A percentile compares a stretch with the other conserved stretches of the same genome.
Conservation (phyloP, 2,113 vertebrate genomes). For the Enhydra lutris region DNA sequence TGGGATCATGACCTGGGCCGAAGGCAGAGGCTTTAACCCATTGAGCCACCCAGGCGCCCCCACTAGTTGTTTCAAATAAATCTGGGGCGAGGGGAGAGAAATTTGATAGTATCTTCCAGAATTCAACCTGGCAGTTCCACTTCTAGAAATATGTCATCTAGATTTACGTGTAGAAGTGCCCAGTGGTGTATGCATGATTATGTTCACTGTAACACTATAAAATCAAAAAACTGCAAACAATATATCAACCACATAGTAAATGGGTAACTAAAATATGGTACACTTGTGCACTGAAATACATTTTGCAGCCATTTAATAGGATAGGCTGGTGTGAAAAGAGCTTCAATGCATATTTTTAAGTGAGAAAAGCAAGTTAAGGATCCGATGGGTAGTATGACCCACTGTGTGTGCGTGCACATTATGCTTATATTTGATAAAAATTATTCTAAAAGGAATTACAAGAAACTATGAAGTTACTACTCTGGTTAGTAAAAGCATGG, state of each 20-base stretch:
- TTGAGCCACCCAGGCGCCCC: no score
- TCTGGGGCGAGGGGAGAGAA: not conserved
- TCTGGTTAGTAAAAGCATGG: not conserved
- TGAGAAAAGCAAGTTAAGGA: not conserved
- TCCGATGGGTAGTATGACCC: not conserved
- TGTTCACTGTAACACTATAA: not conserved
- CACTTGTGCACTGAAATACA: not conserved
- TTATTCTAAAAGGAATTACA: not conserved
- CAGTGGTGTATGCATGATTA: not conserved
- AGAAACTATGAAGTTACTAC: not conserved
- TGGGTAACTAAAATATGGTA: not conserved
- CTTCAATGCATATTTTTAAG: not conserved
- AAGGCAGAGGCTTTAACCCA: no score
- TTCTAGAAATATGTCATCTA: slow-evolving; percentile 5
- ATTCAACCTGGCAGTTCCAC: not conserved
- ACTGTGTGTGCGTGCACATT: not conserved
- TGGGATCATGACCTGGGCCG: no score
- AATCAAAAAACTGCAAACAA: not conserved
- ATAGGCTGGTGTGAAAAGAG: not conserved
- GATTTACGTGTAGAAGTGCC: not conserved
- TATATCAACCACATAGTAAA: not conserved
- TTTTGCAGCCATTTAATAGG: not conserved
- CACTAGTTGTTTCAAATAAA: not conserved
- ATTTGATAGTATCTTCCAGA: not conserved
- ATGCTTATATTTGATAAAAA: not conserved